Evolutionary conservation across 2,797 vertebrate genomes (phyloP).

Genomic region (Avahi laniger): DNA sequence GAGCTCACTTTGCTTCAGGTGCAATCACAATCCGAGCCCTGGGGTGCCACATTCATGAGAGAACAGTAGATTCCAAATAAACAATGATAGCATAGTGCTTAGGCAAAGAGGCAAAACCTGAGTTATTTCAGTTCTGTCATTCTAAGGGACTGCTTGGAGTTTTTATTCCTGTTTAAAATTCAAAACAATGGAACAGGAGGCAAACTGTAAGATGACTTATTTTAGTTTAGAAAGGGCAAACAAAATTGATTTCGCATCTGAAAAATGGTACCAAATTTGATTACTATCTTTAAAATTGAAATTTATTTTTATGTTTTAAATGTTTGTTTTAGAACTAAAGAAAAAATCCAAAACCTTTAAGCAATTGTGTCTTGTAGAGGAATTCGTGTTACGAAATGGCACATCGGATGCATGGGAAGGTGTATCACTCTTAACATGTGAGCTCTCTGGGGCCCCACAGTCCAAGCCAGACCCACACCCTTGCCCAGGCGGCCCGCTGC

Average conservation of each 20-base stretch:
- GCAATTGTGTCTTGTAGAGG: not conserved
- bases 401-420: no score
- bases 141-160: not conserved
- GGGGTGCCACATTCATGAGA: rapidly evolving
- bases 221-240: not conserved
- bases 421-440: not conserved
- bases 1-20: not conserved
- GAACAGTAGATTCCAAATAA: not conserved
- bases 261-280: not conserved
- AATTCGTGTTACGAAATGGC: not conserved
- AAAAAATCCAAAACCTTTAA: not conserved
- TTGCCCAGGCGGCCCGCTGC: not conserved
- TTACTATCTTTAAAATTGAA: not conserved
- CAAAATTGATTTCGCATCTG: not conserved
- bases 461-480: not conserved
- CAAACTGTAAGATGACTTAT: not conserved
- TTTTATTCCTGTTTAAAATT: not conserved
- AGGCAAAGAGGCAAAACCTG: not conserved
- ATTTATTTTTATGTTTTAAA: conserved; percentile 17
- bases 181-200: not conserved
- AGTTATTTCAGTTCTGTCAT: not conserved
- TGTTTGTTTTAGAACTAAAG: conserved; percentile 14
- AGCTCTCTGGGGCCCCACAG: rapidly evolving
- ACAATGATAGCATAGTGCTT: not conserved
- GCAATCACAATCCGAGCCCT: not conserved